Evolutionary conservation across 2,797 vertebrate species (phyloP).

Genomic region (Neosilurus hyrtlii): DNA sequence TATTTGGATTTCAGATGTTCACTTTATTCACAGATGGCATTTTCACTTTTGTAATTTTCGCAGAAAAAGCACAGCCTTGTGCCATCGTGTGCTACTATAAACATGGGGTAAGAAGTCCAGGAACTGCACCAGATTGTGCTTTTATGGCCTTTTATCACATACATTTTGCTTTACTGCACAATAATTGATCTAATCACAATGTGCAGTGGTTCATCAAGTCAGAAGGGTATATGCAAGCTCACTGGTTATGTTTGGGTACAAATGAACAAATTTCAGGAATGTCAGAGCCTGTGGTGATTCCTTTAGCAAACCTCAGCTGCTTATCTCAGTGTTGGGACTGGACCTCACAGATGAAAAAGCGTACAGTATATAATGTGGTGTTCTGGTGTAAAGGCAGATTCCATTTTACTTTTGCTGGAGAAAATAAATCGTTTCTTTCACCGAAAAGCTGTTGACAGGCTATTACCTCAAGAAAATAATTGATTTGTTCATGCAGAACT

Average conservation of each 20-base stretch:
- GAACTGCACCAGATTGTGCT: background rate
- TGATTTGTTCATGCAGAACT: background rate
- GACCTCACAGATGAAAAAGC: constrained; percentile 7
- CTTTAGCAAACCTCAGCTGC: background rate
- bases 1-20: background rate
- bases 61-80: background rate
- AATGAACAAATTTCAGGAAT: background rate
- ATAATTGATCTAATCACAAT: background rate
- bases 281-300: background rate
- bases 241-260: background rate
- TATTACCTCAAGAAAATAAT: background rate
- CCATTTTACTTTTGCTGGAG: background rate
- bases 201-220: background rate
- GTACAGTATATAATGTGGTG: background rate
- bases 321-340: background rate
- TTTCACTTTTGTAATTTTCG: no score
- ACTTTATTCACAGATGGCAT: background rate
- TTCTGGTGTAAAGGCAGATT: background rate
- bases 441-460: background rate
- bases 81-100: background rate
- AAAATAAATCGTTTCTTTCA: background rate
- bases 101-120: background rate
- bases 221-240: background rate
- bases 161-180: background rate
- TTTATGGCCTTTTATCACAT: background rate